Conservation (phyloP, 1,140 invertebrate genomes). For the Nephotettix cincticeps region DNA sequence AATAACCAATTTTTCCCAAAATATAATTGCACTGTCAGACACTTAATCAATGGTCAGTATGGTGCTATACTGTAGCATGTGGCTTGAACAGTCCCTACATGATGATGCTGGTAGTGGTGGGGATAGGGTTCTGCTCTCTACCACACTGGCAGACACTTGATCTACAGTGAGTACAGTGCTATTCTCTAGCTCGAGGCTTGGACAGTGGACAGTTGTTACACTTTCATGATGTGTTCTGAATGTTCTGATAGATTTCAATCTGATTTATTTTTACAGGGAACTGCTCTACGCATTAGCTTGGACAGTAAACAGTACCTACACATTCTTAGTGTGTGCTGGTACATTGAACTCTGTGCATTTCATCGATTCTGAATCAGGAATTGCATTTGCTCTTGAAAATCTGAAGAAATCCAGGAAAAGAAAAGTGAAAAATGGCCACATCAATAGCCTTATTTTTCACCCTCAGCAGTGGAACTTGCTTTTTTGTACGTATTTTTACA, state of each 20-base stretch:
- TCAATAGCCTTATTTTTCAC: conserved; percentile 52
- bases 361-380: conserved; percentile 37
- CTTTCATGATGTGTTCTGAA: too few species aligned
- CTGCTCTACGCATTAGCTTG: conserved; percentile 52
- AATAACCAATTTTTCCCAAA: too few species aligned
- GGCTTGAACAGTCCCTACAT: too few species aligned
- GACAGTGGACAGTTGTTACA: too few species aligned
- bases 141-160: too few species aligned
- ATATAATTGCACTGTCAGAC: too few species aligned
- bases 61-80: too few species aligned
- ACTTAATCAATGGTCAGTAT: too few species aligned
- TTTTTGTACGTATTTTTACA: conserved; percentile 49
- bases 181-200: conserved; percentile 16
- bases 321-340: conserved; percentile 50
- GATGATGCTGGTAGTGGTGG: too few species aligned
- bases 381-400: conserved; percentile 5
- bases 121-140: too few species aligned
- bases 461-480: conserved; percentile 47
- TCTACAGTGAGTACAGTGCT: too few species aligned
- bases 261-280: conserved; percentile 39
- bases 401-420: conserved; percentile 10
- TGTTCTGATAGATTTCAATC: too few species aligned
- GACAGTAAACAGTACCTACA: conserved; percentile 48
- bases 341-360: conserved; percentile 42
- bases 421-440: conserved; percentile 17